phyloP scores from a whole-genome alignment of 2,113 vertebrate species.

The Platycercus adscitus region DNA sequence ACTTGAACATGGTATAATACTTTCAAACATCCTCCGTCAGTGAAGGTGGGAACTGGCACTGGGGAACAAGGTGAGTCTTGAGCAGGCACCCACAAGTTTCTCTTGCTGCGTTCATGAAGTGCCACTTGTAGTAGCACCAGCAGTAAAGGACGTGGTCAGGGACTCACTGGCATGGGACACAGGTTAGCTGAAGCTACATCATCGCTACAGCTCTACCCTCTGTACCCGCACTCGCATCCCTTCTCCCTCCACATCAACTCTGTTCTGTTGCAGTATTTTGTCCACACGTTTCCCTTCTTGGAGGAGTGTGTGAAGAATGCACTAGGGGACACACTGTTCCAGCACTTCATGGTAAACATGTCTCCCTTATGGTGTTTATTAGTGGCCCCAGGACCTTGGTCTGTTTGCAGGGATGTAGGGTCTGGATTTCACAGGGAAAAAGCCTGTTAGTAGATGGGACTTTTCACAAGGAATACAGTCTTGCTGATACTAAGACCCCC shows the following conservation, averaged over 20 bases:
- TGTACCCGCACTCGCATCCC: too few species aligned
- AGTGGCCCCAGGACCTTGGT: background rate
- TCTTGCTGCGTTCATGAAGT: background rate
- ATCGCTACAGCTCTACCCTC: background rate
- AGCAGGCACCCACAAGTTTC: background rate
- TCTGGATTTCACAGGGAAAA: background rate
- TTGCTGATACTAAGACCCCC: background rate
- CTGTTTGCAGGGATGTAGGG: background rate
- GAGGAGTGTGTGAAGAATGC: conserved; percentile 67
- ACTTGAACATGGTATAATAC: background rate
- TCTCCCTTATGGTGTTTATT: background rate
- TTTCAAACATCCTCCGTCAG: background rate
- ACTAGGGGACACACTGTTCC: conserved; percentile 79
- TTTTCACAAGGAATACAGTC: background rate
- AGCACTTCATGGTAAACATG: conserved; percentile 78
- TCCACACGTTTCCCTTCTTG: conserved; percentile 72
- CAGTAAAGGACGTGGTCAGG: background rate
- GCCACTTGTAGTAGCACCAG: background rate
- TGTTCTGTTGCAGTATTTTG: conserved; percentile 76
- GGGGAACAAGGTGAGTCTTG: background rate
- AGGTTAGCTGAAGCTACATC: background rate
- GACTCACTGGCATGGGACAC: background rate
- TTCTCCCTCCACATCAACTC: background rate
- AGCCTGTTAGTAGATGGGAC: background rate
- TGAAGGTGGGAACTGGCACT: background rate